Evolutionary conservation across 2,113 vertebrate genomes (phyloP), one percentile per base, ranked within the genome.

Genomic region (Oryzias melastigma): DNA sequence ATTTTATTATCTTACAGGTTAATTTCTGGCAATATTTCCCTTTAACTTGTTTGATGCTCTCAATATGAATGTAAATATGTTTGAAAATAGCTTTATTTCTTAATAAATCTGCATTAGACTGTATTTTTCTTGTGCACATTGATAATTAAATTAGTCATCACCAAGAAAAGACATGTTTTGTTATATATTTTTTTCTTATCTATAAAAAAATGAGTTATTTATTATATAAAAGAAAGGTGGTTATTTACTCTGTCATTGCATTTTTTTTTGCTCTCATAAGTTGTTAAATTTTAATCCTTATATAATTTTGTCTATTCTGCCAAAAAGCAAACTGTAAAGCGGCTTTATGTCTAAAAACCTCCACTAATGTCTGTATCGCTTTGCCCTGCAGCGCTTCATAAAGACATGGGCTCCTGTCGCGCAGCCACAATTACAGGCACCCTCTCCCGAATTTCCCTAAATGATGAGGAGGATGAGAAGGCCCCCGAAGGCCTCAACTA

Each of bases 351-450:
- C 58, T n/a, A 49, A 55, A 44, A 47, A 61, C 27, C 35, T 35
- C 54, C 48, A 40, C 75, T 83, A 82, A 85, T 75, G 71, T 68
- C 46, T 48, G 50, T 66, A 20, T 65, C 57, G 27, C 68, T 76
- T 69, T 64, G 75, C 13, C 91, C 77, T 62, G 20, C 90, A 98
- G 96, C 97, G 61, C 94, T 98, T 68, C 97, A 99, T 88, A 99
- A 99, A 89, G 97, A 99, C 88, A 95, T 99, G 74, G 95, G 96
- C 69, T 95, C 96, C 46, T 99, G 97, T 85, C 92, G 96, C 56
- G 94, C 96, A 15, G 95, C 97, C 64, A 97, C 96, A 53, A 97
- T 99, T 78, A 98, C 97, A 24, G 96, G 96, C 77, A 98, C 97
- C 0, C 94, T 99, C 24, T 99, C 97, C 40, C 94, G 97, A 86